These are phyloP conservation scores for Orchesella flavescens DNA, from an alignment of 2,888 invertebrate species.

Conservation along the genomic window DNA sequence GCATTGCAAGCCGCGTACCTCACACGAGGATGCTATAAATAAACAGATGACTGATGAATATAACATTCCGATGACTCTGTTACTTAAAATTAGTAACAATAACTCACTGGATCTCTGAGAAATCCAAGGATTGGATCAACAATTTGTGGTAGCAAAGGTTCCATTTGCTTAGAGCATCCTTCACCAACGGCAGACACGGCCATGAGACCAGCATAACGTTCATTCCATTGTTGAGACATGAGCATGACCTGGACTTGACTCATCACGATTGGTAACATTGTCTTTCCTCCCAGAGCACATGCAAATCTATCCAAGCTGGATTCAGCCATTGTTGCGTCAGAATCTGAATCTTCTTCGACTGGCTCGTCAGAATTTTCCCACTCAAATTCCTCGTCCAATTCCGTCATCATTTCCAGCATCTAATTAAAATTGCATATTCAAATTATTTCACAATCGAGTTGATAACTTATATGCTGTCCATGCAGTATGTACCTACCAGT, in stretches of 20 bases:
- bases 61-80: too few relatives aligned
- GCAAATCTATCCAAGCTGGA: slow-evolving; percentile 96
- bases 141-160: slow-evolving; percentile 91
- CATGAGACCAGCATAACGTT: slow-evolving; percentile 98
- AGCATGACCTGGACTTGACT: slow-evolving; percentile 91
- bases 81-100: too few relatives aligned
- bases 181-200: slow-evolving; percentile 98
- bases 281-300: slow-evolving; percentile 96
- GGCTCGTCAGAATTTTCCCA: slow-evolving; percentile 82
- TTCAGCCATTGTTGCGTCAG: slow-evolving; percentile 96
- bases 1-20: slow-evolving; percentile 99
- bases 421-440: slow-evolving; percentile 78
- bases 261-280: slow-evolving; percentile 91
- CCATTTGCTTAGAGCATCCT: slow-evolving; percentile 99
- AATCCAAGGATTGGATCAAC: slow-evolving; percentile 92
- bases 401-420: slow-evolving; percentile 94
- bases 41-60: too few relatives aligned
- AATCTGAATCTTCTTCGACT: slow-evolving; percentile 86
- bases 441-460: neutral
- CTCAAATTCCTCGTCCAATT: slow-evolving; percentile 91
- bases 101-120: slow-evolving; percentile 85
- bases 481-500: slow-evolving; percentile 67
- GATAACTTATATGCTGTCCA: too few relatives aligned
- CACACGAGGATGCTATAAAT: slow-evolving; percentile 84
- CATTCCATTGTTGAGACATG: slow-evolving; percentile 86